Evolutionary conservation across 2,113 vertebrate species (phyloP), one percentile per base, ranked within the genome.

Genomic region (Oryzias curvinotus): DNA sequence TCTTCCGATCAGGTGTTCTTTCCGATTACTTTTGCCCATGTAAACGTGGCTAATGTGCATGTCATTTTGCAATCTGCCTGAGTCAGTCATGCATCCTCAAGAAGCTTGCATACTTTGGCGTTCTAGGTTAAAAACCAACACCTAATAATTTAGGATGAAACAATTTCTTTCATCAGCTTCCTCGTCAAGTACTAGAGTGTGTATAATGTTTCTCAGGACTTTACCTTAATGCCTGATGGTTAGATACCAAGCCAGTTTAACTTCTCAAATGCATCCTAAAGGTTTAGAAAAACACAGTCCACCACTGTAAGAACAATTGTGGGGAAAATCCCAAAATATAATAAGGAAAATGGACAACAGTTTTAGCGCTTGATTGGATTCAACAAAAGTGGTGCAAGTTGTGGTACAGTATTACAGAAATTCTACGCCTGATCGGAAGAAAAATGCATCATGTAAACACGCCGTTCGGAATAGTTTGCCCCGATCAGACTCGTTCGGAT

Each of bases 51-150:
- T n/a, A 17, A 45, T 47, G 46, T 55, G 5, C 15, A 41, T 10
- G 57, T 75, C 60, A 65, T 71, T 69, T 77, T 19, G 43, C 52
- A 68, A 71, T 66, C 54, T 53, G 26, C 51, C 75, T 26, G 78
- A 66, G 74, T 75, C 68, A 55, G 56, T 63, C 45, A n/a, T 50
- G 46, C 8, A 62, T 52, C 12, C 64, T 73, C 60, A 53, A 66
- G 54, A 30, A 67, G 47, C 56, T 68, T 8, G 7, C 4, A 60
- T 49, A 43, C 50, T 66, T 65, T 57, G 45, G 60, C 54, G 54
- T 14, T 59, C 18, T 28, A 52, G 48, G 57, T 46, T 71, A 47
- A 50, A 57, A 66, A 66, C 18, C 5, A 70, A 8, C n/a, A 21
- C 23, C 13, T 68, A 43, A 54, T 26, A 25, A 52, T 25, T 64